These are phyloP conservation scores for Manis pentadactyla DNA, from an alignment of 2,797 vertebrate species.

Conservation along the genomic window DNA sequence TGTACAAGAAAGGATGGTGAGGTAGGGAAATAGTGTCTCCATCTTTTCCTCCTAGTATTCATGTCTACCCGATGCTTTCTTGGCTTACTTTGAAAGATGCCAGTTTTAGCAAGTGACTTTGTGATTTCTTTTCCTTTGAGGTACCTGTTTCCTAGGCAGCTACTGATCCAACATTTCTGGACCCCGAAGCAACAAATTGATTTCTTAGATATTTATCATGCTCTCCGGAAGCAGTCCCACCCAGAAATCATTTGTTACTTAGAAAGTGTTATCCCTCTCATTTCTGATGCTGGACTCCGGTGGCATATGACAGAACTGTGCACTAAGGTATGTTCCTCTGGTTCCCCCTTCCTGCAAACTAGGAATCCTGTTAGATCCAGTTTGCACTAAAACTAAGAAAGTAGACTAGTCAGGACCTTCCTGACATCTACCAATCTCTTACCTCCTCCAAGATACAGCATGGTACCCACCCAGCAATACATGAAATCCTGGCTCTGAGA, in stretches of 20 bases:
- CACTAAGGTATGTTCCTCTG: slow-evolving; percentile 85
- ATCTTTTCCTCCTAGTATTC: background rate
- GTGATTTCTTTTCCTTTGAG: slow-evolving; percentile 84
- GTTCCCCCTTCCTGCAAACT: background rate
- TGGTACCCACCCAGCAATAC: slow-evolving; percentile 88
- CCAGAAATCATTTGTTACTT: slow-evolving; percentile 86
- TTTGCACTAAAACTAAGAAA: background rate
- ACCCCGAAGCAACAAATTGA: slow-evolving; percentile 90
- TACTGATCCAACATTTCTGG: slow-evolving; percentile 96
- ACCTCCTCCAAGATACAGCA: slow-evolving; percentile 86
- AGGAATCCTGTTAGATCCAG: background rate
- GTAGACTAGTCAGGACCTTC: background rate
- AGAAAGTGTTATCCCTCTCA: slow-evolving; percentile 60
- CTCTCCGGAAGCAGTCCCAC: slow-evolving; percentile 85
- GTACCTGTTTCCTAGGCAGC: slow-evolving; percentile 96
- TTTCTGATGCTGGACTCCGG: slow-evolving; percentile 85
- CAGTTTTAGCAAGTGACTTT: background rate
- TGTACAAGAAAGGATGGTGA: background rate
- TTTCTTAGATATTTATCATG: slow-evolving; percentile 91
- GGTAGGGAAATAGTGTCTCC: background rate
- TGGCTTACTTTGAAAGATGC: slow-evolving; percentile 20
- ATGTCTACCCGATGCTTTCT: background rate
- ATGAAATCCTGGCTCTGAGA: slow-evolving; percentile 90
- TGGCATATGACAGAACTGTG: slow-evolving; percentile 88
- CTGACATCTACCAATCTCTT: background rate